Evolutionary conservation across 2,888 invertebrate genomes (phyloP), one percentile per base, ranked within the genome.

Genomic region (Drosophila borborema): DNA sequence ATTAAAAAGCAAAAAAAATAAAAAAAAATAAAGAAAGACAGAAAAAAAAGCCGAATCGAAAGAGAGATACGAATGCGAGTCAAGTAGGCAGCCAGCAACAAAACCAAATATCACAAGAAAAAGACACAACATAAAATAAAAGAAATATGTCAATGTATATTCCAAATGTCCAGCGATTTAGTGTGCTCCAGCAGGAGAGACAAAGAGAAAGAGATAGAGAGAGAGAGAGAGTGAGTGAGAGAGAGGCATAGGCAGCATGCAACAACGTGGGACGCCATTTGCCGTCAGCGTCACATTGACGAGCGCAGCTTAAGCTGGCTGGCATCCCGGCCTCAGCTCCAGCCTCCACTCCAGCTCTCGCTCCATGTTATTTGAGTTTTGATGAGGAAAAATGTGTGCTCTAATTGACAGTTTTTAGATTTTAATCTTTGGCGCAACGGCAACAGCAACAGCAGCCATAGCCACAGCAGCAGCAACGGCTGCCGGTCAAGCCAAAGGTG

Each of bases 351-450:
- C 3, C 36, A 7, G 5, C 36, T 18, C 3, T 45, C 49, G 7
- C 53, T 34, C 46, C 46, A 28, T 56, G 81, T 75, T 84, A 76
- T 74, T 81, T 71, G 71, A 78, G 68, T 81, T 89, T 87, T 87
- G 89, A 85, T 85, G 86, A 83, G 86, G 86, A 85, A 85, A 89
- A 90, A 90, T 91, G 85, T 85, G 85, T 85, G 91, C 91, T 89
- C 91, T 91, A 91, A 91, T 91, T 91, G 91, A 91, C 91, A 91
- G 86, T 91, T 90, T 87, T 87, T 84, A 91, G 91, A 91, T 91
- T 91, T 90, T 91, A 91, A 91, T 91, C 91, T 90, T 84, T 81
- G 81, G 78, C 81, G 73, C 70, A 46, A 9, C 38, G 38, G 46
- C 64, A 58, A 5, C 60, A 31, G 14, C 49, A n/a, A 10, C 48